Evolutionary conservation across 2,888 invertebrate species (phyloP).

Genomic region (Ypsolopha scabrella): DNA sequence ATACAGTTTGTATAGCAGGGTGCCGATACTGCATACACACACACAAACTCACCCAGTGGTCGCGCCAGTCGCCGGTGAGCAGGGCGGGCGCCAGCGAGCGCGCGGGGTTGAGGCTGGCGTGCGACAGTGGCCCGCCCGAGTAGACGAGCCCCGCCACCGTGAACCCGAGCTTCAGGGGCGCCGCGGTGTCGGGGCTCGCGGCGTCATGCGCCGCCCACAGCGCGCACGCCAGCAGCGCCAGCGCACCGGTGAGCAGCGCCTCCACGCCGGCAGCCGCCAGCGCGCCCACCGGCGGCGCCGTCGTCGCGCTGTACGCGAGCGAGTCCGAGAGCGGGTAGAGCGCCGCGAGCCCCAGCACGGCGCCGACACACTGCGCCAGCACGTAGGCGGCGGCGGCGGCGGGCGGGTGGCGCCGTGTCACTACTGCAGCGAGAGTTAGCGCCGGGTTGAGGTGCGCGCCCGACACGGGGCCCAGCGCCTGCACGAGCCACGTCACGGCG

Average conservation of each 20-base stretch:
- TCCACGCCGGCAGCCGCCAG: constrained; percentile 12
- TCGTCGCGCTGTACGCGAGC: neutral
- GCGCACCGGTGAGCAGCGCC: constrained; percentile 12
- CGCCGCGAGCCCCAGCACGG: constrained; percentile 32
- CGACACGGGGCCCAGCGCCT: constrained; percentile 76
- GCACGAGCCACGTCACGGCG: constrained; percentile 27
- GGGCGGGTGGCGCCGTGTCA: constrained; percentile 41
- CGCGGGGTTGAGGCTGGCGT: neutral
- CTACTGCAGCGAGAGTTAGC: constrained; percentile 75
- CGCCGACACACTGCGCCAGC: constrained; percentile 37
- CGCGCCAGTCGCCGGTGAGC: constrained; percentile 69
- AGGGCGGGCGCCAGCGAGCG: neutral
- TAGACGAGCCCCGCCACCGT: constrained; percentile 46
- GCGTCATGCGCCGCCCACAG: constrained; percentile 36
- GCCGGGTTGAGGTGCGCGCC: constrained; percentile 86
- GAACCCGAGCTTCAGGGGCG: constrained; percentile 46
- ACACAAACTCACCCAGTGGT: constrained; percentile 78
- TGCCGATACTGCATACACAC: too few species aligned
- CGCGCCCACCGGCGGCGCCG: constrained; percentile 10
- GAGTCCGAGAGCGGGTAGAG: constrained; percentile 15
- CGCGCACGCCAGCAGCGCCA: constrained; percentile 26
- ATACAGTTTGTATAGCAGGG: too few species aligned
- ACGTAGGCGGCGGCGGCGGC: constrained; percentile 30
- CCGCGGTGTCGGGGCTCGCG: constrained; percentile 31
- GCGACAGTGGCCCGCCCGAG: constrained; percentile 34